A percentile compares a stretch with the other conserved stretches of the same genome.
phyloP scores from a whole-genome alignment of 2,113 vertebrate species.

The Stictonetta naevosa region DNA sequence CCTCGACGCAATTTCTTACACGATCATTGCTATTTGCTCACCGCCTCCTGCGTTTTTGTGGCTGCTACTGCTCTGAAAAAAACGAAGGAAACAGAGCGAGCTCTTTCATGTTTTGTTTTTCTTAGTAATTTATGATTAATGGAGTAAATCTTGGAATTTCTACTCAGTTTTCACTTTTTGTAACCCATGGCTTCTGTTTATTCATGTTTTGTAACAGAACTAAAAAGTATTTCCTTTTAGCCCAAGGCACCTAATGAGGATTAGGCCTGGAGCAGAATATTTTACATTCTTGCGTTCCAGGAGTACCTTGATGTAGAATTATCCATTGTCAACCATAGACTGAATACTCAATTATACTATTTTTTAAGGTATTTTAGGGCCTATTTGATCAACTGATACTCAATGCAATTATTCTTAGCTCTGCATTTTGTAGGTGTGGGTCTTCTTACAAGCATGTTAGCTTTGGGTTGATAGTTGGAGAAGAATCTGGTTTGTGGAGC shows the following conservation, averaged over 20 bases:
- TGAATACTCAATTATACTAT: conserved; percentile 40
- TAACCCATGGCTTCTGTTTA: conserved; percentile 51
- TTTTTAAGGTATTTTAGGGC: neutral
- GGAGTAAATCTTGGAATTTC: conserved; percentile 37
- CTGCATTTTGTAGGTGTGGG: neutral
- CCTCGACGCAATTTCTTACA: neutral
- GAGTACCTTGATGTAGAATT: conserved; percentile 48
- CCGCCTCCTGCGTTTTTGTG: neutral
- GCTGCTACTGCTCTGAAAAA: neutral
- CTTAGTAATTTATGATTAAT: conserved; percentile 61
- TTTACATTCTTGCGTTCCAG: conserved; percentile 45
- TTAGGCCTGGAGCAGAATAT: conserved; percentile 44
- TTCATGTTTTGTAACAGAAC: conserved; percentile 68
- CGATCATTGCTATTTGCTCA: neutral
- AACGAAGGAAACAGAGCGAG: neutral
- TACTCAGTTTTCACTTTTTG: conserved; percentile 26
- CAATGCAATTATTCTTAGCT: neutral
- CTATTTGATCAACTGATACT: neutral
- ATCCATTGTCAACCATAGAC: conserved; percentile 38
- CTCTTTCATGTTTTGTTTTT: conserved; percentile 36
- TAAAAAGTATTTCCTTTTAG: conserved; percentile 60
- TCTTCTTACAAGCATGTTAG: neutral
- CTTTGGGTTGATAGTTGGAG: neutral
- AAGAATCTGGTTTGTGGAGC: neutral
- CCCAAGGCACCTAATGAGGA: conserved; percentile 51